phyloP scores from a whole-genome alignment of 2,888 invertebrate genomes.

The Amiota minor region DNA sequence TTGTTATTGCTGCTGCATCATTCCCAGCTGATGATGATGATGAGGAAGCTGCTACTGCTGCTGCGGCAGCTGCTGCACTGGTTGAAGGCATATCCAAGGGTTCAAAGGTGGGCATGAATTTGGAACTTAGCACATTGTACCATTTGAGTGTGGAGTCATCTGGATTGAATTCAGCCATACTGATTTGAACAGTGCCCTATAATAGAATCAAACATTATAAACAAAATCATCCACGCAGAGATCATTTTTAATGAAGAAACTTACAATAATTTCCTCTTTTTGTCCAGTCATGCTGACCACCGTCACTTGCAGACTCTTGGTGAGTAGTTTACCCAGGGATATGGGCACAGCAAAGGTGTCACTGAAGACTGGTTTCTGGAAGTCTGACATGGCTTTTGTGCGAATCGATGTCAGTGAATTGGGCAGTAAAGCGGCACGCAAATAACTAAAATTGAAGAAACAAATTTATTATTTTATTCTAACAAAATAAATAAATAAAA shows the following conservation, averaged over 20 bases:
- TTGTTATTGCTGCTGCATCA: conserved; percentile 36
- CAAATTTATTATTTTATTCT: not conserved
- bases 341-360: conserved; percentile 86
- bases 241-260: conserved; percentile 56
- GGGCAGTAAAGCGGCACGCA: conserved; percentile 82
- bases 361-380: conserved; percentile 84
- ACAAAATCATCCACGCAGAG: not conserved
- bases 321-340: conserved; percentile 83
- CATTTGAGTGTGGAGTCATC: conserved; percentile 88
- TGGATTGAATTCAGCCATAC: conserved; percentile 93
- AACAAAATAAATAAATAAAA: not conserved
- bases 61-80: conserved; percentile 67
- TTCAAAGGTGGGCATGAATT: conserved; percentile 79
- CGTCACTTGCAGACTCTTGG: conserved; percentile 93
- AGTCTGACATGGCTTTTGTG: conserved; percentile 82
- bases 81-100: conserved; percentile 70
- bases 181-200: conserved; percentile 96
- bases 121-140: conserved; percentile 94
- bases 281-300: conserved; percentile 84
- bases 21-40: conserved; percentile 34
- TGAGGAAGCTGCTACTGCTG: conserved; percentile 54
- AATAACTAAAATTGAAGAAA: conserved; percentile 76
- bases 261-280: conserved; percentile 89
- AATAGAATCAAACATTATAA: conserved; percentile 38
- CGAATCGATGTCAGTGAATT: conserved; percentile 77